Evolutionary conservation across 1,140 invertebrate genomes (phyloP).

Genomic region (Aporrectodea caliginosa): DNA sequence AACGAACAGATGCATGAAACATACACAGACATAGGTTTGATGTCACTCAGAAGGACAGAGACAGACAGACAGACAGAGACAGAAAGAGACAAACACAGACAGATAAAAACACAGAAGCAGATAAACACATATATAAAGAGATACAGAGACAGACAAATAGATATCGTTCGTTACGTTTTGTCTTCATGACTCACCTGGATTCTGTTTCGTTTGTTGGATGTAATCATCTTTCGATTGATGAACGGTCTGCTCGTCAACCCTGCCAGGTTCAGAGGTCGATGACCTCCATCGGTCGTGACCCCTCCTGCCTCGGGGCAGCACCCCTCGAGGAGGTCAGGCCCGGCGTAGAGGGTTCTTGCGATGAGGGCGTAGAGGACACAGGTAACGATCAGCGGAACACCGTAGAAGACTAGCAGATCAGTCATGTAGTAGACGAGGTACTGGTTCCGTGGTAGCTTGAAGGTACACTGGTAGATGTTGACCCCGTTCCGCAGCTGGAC

Average conservation of each 20-base stretch:
- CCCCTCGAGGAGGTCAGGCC: conserved; percentile 39
- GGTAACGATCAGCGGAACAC: conserved; percentile 60
- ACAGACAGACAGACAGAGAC: background rate
- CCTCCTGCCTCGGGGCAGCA: no score
- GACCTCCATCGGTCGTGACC: no score
- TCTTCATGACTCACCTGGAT: no score
- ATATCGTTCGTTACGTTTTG: no score
- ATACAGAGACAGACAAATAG: background rate
- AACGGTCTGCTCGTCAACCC: no score
- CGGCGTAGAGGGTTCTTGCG: conserved; percentile 58
- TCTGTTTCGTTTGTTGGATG: no score
- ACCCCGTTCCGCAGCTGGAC: conserved; percentile 30
- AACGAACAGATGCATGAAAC: background rate
- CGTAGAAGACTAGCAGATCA: conserved; percentile 64
- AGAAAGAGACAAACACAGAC: background rate
- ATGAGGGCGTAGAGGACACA: conserved; percentile 62
- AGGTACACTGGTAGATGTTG: conserved; percentile 41
- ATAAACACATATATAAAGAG: background rate
- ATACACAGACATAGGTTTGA: no score
- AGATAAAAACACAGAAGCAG: background rate
- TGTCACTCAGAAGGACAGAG: background rate
- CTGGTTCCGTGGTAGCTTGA: conserved; percentile 53
- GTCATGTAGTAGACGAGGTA: conserved; percentile 62
- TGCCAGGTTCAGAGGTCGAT: no score
- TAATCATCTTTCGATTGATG: no score